Conservation (phyloP, 1,140 invertebrate species). For the Ridgeia piscesae region DNA sequence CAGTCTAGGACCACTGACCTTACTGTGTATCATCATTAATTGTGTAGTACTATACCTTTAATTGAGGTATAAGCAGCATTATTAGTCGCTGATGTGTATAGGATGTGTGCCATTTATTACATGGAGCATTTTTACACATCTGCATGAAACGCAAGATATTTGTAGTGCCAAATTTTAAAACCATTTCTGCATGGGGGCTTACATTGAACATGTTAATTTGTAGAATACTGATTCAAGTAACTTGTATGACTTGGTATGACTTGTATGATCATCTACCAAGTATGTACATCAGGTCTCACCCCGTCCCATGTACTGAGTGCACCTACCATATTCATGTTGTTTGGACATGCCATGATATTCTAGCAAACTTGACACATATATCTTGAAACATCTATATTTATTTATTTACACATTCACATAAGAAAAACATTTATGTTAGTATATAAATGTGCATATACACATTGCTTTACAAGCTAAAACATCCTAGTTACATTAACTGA, state of each 20-base stretch:
- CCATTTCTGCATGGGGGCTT: background rate
- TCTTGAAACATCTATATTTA: background rate
- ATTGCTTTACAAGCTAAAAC: background rate
- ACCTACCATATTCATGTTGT: background rate
- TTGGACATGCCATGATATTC: background rate
- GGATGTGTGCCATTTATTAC: background rate
- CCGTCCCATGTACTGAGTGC: too few relatives aligned
- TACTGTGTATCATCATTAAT: background rate
- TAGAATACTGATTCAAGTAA: background rate
- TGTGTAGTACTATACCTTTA: too few relatives aligned
- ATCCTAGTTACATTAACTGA: background rate
- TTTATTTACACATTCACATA: background rate
- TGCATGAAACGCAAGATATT: background rate
- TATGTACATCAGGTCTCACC: too few relatives aligned
- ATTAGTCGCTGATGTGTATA: background rate
- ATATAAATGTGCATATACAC: background rate
- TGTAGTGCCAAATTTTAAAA: background rate
- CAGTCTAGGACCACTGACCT: background rate
- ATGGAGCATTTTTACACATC: background rate
- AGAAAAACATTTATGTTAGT: background rate
- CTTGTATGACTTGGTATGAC: too few relatives aligned
- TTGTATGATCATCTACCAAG: too few relatives aligned
- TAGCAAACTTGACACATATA: background rate
- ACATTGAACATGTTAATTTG: background rate
- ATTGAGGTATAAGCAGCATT: background rate